phyloP scores from a whole-genome alignment of 2,113 vertebrate species.

The Neogobius melanostomus region DNA sequence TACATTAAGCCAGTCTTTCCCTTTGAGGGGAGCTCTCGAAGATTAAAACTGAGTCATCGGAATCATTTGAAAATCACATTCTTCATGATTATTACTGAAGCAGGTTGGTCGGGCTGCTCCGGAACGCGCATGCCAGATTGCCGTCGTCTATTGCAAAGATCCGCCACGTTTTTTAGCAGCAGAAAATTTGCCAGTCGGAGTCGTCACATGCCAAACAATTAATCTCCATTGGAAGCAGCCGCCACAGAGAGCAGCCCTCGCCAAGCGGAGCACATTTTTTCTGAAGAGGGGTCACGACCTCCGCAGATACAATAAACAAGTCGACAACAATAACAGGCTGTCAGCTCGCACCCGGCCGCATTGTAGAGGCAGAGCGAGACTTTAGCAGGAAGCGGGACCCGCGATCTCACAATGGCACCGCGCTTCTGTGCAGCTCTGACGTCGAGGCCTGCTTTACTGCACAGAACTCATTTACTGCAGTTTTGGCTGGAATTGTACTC shows the following conservation, averaged over 20 bases:
- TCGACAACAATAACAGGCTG: constrained; percentile 60
- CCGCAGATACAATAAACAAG: constrained; percentile 53
- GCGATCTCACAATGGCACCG: constrained; percentile 51
- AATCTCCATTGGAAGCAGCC: constrained; percentile 29
- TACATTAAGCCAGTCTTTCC: constrained; percentile 4
- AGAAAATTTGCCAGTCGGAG: constrained; percentile 49
- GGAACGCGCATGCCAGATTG: constrained; percentile 45
- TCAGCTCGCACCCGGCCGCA: constrained; percentile 48
- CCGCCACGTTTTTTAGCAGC: constrained; percentile 28
- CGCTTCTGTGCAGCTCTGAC: constrained; percentile 19
- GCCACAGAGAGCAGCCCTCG: constrained; percentile 39
- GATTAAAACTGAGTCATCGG: constrained; percentile 55
- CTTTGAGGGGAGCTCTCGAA: constrained; percentile 16
- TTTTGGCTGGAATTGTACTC: constrained; percentile 2
- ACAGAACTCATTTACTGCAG: no score
- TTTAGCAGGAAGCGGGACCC: constrained; percentile 60
- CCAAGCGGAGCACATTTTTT: constrained; percentile 47
- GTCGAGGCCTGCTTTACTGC: no score
- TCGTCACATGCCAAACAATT: constrained; percentile 54
- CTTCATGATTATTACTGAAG: constrained; percentile 39
- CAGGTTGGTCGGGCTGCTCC: constrained; percentile 36
- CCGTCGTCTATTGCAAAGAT: constrained; percentile 39
- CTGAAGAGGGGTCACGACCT: constrained; percentile 63
- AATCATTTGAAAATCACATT: constrained; percentile 27
- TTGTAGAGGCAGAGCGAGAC: constrained; percentile 57